Evolutionary conservation across 2,888 invertebrate species (phyloP), one percentile per base, ranked within the genome.

Genomic region (Empis livida): DNA sequence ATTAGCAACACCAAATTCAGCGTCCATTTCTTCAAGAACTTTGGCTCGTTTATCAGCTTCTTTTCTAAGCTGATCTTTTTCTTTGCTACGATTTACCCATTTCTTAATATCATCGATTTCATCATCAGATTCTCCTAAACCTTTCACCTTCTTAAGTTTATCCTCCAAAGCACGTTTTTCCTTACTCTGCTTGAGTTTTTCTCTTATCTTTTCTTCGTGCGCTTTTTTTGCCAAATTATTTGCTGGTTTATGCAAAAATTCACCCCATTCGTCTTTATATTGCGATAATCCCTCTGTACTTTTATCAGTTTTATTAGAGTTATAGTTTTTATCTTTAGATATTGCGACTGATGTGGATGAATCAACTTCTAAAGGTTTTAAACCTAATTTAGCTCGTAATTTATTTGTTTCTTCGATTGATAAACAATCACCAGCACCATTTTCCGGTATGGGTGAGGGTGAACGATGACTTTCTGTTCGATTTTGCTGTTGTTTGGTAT

Each of bases 21-120:
- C 86, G 70, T 97, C 97, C 75, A 97, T 78, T 70, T 96, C 93
- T 69, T 95, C 92, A 61, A 97, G 68, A 74, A 89, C 77, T 65
- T 91, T 92, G 17, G 93, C 96, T 67, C 70, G 88, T 82, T 56
- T 57, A 15, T 83, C 86, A 0, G 96, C 96, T 58, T 86, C 83
- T 53, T 79, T 79, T 59, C 85, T 91, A 57, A 90, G 86, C 54
- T 82, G 76, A 44, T 85, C 80, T 5, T 84, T 70, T 44, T 80
- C 78, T 11, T 94, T 76, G 55, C 78, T 86, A 59, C 82, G 88
- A 56, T 78, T 73, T 30, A 97, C 84, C 97, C 97, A 99, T 17
- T 78, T 77, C 5, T 71, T 63, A 0, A 82, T 76, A 62, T 87
- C 80, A 56, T 84, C 90, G 13, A 79, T 80, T 43, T 85, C 85